Evolutionary conservation across 2,888 invertebrate genomes (phyloP).

Genomic region (Fabriciana adippe): DNA sequence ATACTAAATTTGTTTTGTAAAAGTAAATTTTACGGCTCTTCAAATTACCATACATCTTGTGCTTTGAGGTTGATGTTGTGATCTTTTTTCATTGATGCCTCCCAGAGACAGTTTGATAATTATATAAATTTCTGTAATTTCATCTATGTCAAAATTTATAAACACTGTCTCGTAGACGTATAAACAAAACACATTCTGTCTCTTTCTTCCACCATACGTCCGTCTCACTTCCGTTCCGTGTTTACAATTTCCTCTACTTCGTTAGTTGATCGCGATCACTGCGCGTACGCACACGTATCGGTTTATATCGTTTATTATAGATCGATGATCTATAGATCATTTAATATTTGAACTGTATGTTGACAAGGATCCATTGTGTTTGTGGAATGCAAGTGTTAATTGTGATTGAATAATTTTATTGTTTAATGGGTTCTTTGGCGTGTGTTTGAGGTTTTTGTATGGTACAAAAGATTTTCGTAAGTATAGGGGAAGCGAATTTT

Average conservation of each 20-base stretch:
- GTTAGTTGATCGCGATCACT: constrained; percentile 54
- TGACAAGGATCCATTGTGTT: constrained; percentile 50
- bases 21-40: neutral
- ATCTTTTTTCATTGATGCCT: neutral
- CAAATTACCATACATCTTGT: neutral
- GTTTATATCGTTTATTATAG: constrained; percentile 42
- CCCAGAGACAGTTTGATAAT: constrained; percentile 7
- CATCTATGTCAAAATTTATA: constrained; percentile 50
- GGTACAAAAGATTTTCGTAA: constrained; percentile 8
- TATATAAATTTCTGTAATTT: constrained; percentile 22
- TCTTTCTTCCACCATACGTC: constrained; percentile 48
- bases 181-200: constrained; percentile 54
- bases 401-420: constrained; percentile 44
- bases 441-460: constrained; percentile 18
- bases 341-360: constrained; percentile 38
- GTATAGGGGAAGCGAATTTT: constrained; percentile 8
- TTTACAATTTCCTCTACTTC: constrained; percentile 63
- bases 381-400: constrained; percentile 42
- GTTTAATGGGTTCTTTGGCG: constrained; percentile 40
- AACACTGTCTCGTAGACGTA: constrained; percentile 46
- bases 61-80: too few relatives aligned
- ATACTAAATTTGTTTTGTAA: neutral
- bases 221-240: constrained; percentile 53
- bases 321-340: constrained; percentile 44
- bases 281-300: constrained; percentile 56